These are phyloP conservation scores for Glaucomys volans DNA, from an alignment of 2,113 vertebrate species.

Conservation along the genomic window DNA sequence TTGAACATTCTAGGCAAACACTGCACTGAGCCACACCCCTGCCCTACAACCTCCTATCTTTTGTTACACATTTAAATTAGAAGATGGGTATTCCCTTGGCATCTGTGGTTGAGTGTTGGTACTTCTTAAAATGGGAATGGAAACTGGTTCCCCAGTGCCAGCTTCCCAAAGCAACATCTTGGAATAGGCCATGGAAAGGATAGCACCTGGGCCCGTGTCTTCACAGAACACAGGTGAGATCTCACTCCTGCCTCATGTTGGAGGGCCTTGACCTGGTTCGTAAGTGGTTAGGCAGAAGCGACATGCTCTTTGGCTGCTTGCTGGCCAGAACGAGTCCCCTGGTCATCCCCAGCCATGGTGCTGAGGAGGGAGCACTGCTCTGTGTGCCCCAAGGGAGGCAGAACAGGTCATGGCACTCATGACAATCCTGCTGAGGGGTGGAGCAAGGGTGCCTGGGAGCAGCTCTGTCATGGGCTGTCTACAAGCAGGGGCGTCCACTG, in stretches of 20 bases:
- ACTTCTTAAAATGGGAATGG: not conserved
- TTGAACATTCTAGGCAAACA: not conserved
- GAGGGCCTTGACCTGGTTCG: not conserved
- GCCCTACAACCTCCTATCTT: not conserved
- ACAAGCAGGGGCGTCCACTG: not conserved
- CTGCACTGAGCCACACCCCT: no score
- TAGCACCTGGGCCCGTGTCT: not conserved
- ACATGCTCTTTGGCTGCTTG: not conserved
- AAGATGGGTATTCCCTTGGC: not conserved
- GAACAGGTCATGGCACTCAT: not conserved
- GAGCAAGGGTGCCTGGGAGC: not conserved
- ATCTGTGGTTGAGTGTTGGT: not conserved
- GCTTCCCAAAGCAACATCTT: not conserved
- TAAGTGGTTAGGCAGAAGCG: not conserved
- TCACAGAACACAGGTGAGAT: not conserved
- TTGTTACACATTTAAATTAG: not conserved
- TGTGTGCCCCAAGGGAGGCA: not conserved
- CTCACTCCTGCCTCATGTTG: not conserved
- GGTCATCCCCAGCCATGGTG: not conserved
- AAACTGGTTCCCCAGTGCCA: not conserved
- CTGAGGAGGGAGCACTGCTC: not conserved
- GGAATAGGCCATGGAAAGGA: not conserved
- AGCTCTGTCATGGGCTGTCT: not conserved
- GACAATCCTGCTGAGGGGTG: accelerated
- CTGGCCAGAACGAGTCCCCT: not conserved